Evolutionary conservation across 1,140 invertebrate species (phyloP), one percentile per base, ranked within the genome.

Genomic region (Zaprionus nigranus): DNA sequence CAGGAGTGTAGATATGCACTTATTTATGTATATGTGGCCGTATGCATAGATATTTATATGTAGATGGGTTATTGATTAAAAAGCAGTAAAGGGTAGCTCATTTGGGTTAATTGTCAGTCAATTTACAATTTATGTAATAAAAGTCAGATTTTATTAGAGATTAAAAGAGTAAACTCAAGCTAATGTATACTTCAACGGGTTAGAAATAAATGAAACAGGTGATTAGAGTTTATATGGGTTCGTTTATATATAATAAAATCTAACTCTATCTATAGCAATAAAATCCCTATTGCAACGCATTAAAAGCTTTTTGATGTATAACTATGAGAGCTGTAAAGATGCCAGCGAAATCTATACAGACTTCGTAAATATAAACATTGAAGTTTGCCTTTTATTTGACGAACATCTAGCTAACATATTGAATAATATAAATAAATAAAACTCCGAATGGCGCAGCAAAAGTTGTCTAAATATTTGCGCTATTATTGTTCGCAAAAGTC

Each of bases 11-110:
- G 46, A 20, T 12, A 49, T 49, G n/a, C 7, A 49, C 6, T 11
- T 34, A 11, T 34, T 34, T 34, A 34, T 34, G 30, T 11, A 20
- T 46, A 46, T 11, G 43, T 17, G 43, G 28, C 5, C 3, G 26
- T 28, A 28, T 7, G 2, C 2, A 5, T 49, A 5, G 9, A 13
- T 49, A 22, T 22, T 20, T 12, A n/a, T 17, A 6, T 43, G n/a
- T 43, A 17, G n/a, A 60, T 38, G 22, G 43, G 46, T 20, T 49
- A 66, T 66, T 57, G 17, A 46, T 9, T 66, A 46, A 26, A 66
- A 57, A 43, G 53, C 12, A 13, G 15, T 13, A 20, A 57, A 20
- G 17, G n/a, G 9, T 34, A 46, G 17, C 36, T 38, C 17, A 7
- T 24, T 20, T 38, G 34, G 0, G 30, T 12, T 58, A 58, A 22